Percentiles rank a stretch among this genome's conserved stretches.
phyloP scores from a whole-genome alignment of 2,797 vertebrate species.

The Rhynchonycteris naso region DNA sequence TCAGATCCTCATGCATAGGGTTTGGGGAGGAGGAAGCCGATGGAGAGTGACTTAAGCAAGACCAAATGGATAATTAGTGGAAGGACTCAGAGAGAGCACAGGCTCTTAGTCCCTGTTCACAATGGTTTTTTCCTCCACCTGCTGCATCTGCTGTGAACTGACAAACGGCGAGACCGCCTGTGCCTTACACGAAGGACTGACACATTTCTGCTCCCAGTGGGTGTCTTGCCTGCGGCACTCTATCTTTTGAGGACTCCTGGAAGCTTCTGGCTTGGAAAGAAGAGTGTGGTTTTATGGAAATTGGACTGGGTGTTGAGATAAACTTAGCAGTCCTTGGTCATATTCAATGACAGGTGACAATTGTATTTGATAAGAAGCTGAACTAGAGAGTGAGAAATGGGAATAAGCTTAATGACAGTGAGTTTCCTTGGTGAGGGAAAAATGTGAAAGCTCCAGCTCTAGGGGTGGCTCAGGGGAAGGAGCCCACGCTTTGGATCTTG shows the following conservation, averaged over 20 bases:
- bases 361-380: constrained; percentile 55
- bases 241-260: neutral
- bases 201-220: neutral
- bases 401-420: neutral
- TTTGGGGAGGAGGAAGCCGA: neutral
- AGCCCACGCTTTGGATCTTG: neutral
- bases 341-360: constrained; percentile 42
- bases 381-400: neutral
- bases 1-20: too few species aligned
- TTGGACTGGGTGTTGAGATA: constrained; percentile 28
- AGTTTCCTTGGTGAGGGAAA: neutral
- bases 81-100: neutral
- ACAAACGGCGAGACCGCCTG: neutral
- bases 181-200: neutral
- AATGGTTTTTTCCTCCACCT: neutral
- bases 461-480: neutral
- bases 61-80: neutral
- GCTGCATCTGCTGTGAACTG: neutral
- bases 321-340: constrained; percentile 15
- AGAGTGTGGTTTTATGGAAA: constrained; percentile 59
- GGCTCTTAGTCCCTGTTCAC: too few species aligned
- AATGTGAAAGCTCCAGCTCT: neutral
- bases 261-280: constrained; percentile 33
- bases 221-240: neutral
- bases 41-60: neutral